Evolutionary conservation across 2,797 vertebrate genomes (phyloP).

Genomic region (Peromyscus melanophrys): DNA sequence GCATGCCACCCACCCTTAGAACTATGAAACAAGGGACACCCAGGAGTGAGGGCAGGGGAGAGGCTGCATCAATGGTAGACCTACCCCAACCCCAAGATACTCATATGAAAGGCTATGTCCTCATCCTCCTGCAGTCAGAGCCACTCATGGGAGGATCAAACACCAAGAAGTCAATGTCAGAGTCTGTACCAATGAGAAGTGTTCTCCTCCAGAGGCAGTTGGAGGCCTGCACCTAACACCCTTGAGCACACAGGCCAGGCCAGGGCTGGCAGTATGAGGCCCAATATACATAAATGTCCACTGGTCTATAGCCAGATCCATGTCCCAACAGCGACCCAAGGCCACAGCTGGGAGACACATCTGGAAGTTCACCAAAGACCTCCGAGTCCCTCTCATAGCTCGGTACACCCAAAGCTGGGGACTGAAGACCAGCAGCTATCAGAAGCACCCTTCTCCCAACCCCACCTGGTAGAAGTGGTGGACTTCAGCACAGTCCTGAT

Average conservation of each 20-base stretch:
- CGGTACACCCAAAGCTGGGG: background rate
- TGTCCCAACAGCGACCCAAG: background rate
- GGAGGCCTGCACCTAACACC: background rate
- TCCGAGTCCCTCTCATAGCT: background rate
- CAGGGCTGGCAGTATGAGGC: background rate
- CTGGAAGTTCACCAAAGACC: background rate
- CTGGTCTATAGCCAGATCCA: background rate
- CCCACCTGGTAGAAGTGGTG: rapidly evolving
- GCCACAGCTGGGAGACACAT: background rate
- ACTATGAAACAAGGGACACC: background rate
- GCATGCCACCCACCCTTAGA: background rate
- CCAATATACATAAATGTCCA: background rate
- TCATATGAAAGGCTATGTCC: background rate
- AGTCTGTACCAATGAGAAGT: background rate
- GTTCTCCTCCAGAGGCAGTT: background rate
- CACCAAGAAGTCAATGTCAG: background rate
- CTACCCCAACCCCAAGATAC: background rate
- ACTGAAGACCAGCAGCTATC: rapidly evolving
- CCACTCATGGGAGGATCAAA: background rate
- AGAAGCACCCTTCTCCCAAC: background rate
- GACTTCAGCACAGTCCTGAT: constrained; percentile 37
- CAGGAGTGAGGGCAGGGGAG: background rate
- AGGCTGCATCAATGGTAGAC: background rate
- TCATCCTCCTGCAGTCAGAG: background rate
- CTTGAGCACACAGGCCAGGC: background rate